These are phyloP conservation scores for Gadus chalcogrammus DNA, from an alignment of 2,113 vertebrate species.

Conservation along the genomic window DNA sequence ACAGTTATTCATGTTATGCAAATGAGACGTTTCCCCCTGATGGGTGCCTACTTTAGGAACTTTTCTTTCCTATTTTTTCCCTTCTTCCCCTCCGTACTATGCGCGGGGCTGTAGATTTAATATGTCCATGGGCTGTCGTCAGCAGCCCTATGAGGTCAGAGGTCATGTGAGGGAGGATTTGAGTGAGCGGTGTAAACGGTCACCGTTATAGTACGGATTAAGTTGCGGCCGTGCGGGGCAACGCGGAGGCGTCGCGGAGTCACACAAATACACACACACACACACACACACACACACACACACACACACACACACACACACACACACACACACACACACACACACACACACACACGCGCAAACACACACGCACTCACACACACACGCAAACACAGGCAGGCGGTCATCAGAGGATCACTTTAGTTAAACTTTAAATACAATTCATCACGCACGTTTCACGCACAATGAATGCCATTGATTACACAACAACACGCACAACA, in stretches of 20 bases:
- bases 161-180: conserved; percentile 18
- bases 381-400: too few species aligned
- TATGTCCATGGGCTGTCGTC: too few species aligned
- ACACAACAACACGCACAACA: too few species aligned
- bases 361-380: too few species aligned
- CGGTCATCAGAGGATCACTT: too few species aligned
- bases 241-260: conserved; percentile 49
- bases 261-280: conserved; percentile 33
- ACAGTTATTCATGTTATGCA: too few species aligned
- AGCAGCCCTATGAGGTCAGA: conserved; percentile 19
- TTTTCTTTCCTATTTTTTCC: background rate
- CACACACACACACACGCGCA: too few species aligned
- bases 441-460: too few species aligned
- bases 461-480: too few species aligned
- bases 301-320: conserved; percentile 6
- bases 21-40: background rate
- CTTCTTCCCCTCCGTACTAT: background rate
- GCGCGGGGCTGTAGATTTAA: too few species aligned
- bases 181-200: conserved; percentile 46
- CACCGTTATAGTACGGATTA: conserved; percentile 49
- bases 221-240: conserved; percentile 49
- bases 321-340: too few species aligned
- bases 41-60: background rate
- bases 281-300: background rate
- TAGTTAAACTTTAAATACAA: too few species aligned